These are phyloP conservation scores for Pseudomugil gertrudae DNA, from an alignment of 2,797 vertebrate species.

Conservation along the genomic window DNA sequence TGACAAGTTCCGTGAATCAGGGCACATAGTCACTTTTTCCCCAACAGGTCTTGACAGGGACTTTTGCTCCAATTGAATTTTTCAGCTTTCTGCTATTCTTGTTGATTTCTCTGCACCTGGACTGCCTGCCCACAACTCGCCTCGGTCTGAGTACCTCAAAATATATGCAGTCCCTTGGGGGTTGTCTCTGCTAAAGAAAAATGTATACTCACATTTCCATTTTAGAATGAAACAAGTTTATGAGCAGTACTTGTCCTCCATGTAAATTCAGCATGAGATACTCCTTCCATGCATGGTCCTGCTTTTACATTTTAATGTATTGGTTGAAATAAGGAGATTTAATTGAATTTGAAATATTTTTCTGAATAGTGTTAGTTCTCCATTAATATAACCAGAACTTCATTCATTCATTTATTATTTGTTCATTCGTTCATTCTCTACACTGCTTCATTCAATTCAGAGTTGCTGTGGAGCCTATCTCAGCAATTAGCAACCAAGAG, in stretches of 20 bases:
- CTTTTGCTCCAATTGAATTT: constrained; percentile 5
- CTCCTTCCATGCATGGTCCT: constrained; percentile 10
- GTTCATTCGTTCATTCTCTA: too few species aligned
- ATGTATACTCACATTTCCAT: not conserved
- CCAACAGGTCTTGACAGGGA: constrained; percentile 15
- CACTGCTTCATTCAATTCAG: too few species aligned
- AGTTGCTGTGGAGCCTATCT: too few species aligned
- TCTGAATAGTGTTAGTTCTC: too few species aligned
- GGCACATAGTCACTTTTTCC: constrained; percentile 8
- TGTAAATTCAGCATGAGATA: constrained; percentile 30
- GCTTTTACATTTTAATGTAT: not conserved
- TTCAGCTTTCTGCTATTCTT: constrained; percentile 17
- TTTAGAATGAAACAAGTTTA: not conserved
- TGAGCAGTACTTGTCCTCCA: not conserved
- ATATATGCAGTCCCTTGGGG: not conserved
- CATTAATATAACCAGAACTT: not conserved
- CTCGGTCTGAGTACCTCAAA: not conserved
- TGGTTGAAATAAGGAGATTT: not conserved
- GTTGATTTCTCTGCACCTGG: constrained; percentile 7
- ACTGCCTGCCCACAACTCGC: not conserved
- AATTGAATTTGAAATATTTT: not conserved
- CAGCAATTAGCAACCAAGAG: too few species aligned
- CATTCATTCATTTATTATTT: too few species aligned
- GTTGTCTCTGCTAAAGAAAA: not conserved
- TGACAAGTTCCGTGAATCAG: constrained; percentile 19